Evolutionary conservation across 1,140 invertebrate species (phyloP).

Genomic region (Octopus sinensis): DNA sequence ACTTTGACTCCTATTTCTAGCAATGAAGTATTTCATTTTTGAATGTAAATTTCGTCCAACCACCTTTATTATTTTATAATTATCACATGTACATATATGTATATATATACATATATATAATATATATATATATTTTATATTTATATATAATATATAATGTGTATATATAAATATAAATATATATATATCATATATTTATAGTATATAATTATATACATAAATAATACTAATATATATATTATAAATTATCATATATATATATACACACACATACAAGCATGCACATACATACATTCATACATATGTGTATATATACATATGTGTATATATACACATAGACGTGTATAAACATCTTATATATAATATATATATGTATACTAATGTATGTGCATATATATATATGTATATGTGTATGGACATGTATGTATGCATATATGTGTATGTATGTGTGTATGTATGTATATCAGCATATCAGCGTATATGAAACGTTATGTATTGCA

Average conservation of each 20-base stretch:
- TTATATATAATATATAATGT: slow-evolving; percentile 8
- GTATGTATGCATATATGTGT: neutral
- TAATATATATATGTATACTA: no score
- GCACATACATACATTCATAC: neutral
- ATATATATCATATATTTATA: no score
- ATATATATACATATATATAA: slow-evolving; percentile 12
- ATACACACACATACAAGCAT: neutral
- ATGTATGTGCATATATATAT: slow-evolving; percentile 12
- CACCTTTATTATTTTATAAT: no score
- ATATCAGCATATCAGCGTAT: neutral
- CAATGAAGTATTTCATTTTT: no score
- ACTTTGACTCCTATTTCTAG: no score
- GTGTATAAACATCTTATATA: no score
- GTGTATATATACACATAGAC: no score
- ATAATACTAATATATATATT: no score
- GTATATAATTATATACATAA: no score
- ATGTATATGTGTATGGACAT: slow-evolving; percentile 9
- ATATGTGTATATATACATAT: slow-evolving; percentile 3
- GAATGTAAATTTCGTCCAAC: no score
- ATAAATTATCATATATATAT: slow-evolving; percentile 3
- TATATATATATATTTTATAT: neutral
- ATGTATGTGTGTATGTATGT: neutral
- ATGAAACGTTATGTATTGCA: neutral
- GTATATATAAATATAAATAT: no score
- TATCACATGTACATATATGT: neutral